Base-by-base conservation (phyloP, 2,113 vertebrate species). In the Chaetops frenatus region DNA sequence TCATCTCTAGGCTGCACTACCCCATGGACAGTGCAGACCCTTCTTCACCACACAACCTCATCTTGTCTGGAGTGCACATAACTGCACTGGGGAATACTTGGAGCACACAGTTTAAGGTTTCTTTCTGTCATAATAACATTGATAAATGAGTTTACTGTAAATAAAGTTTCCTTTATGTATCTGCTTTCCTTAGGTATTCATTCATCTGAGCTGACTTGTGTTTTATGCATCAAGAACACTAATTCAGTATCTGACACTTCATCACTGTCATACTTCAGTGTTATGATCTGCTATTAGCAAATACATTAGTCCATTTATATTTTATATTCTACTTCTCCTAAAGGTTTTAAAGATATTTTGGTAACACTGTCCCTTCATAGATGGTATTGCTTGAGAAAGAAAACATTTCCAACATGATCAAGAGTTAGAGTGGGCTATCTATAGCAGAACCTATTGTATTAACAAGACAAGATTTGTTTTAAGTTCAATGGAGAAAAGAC, bases 401-500 rank as follows among this genome's bases (percentile, higher is more conserved):
- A 96, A 95, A 92, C 88, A 92, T 90, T 93, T 92, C 61, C 65
- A 88, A 64, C 48, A 92, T 86, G 92, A 96, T 91, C 87, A 95
- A 90, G 94, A 96, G 92, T 88, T 93, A 86, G 92, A 96, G 15
- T 48, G 11, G 60, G 80, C 23, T 95, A 92, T 81, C 60, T 86
- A 74, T 10, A 90, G 92, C 62, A 94, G 79, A 88, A 67, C 36
- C 90, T 78, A 86, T 64, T 95, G 90, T 90, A 96, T 90, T 97
- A 96, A 94, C 82, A 92, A 95, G 95, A 77, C 71, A 83, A 92
- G 93, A 90, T 96, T 94, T 96, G 94, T 95, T 97, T 97, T 96
- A 97, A 95, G 79, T 94, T 96, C 90, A 96, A 67, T 90, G 60
- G 76, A 94, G 88, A 92, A 94, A 93, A 94, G 85, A 88, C 53